phyloP scores from a whole-genome alignment of 2,888 invertebrate genomes.

The Dorcus parallelipipedus region DNA sequence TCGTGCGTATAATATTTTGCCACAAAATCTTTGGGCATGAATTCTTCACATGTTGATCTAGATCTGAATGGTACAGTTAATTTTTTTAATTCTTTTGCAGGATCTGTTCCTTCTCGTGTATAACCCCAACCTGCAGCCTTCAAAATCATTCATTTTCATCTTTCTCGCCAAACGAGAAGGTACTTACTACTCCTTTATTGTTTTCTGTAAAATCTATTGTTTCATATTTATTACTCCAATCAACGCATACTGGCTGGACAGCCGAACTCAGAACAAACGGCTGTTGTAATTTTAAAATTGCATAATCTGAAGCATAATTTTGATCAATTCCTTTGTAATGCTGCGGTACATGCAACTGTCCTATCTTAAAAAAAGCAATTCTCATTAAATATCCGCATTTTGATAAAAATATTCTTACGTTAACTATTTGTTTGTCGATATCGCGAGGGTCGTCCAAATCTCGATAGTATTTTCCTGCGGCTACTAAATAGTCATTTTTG shows the following conservation, averaged over 20 bases:
- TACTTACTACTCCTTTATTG: constrained; percentile 29
- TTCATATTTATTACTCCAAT: constrained; percentile 25
- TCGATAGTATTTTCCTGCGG: constrained; percentile 41
- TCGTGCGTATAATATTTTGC: constrained; percentile 17
- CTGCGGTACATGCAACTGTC: constrained; percentile 23
- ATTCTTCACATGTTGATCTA: constrained; percentile 12
- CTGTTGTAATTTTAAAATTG: constrained; percentile 35
- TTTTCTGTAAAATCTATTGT: constrained; percentile 14
- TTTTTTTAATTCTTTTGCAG: constrained; percentile 29
- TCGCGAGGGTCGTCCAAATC: constrained; percentile 32
- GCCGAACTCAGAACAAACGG: constrained; percentile 34
- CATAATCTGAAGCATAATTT: constrained; percentile 38
- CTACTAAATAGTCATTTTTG: constrained; percentile 25
- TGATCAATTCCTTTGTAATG: constrained; percentile 31
- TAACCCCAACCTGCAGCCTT: constrained; percentile 40
- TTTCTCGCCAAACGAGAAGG: background rate
- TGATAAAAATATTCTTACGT: background rate
- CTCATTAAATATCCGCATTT: background rate
- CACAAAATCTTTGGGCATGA: constrained; percentile 18
- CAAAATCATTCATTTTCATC: background rate
- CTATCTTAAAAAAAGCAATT: constrained; percentile 23
- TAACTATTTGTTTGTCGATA: constrained; percentile 2
- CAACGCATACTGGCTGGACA: constrained; percentile 43
- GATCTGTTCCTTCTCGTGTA: constrained; percentile 26
- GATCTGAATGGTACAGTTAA: constrained; percentile 20